Conservation (phyloP, 2,888 invertebrate genomes). For the Platypus cylindrus region DNA sequence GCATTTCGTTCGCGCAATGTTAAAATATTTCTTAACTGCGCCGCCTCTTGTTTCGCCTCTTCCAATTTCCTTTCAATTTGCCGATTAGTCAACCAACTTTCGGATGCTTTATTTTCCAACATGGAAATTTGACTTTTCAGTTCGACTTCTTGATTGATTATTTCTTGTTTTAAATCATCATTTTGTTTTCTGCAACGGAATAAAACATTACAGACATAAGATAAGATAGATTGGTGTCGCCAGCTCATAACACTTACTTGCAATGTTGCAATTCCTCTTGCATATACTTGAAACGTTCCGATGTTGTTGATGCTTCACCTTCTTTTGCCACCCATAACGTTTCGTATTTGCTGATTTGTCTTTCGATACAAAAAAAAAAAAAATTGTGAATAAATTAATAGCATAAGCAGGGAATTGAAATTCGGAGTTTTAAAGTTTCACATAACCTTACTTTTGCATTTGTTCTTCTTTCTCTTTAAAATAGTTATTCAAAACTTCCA, state of each 20-base stretch:
- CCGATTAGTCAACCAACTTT: slow-evolving; percentile 73
- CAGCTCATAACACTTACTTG: slow-evolving; percentile 46
- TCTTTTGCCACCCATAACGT: slow-evolving; percentile 67
- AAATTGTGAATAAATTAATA: background rate
- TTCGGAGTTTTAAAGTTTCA: background rate
- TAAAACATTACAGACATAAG: slow-evolving; percentile 3
- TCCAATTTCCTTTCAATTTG: slow-evolving; percentile 72
- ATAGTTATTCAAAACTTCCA: slow-evolving; percentile 77
- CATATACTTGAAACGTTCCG: slow-evolving; percentile 63
- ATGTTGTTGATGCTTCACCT: slow-evolving; percentile 68
- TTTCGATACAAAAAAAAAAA: background rate
- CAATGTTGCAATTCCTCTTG: slow-evolving; percentile 69
- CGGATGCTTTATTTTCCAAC: slow-evolving; percentile 73
- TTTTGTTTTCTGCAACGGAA: slow-evolving; percentile 38
- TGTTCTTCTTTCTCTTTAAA: slow-evolving; percentile 84
- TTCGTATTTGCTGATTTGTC: slow-evolving; percentile 65
- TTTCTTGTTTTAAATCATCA: slow-evolving; percentile 61
- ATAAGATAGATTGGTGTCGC: background rate
- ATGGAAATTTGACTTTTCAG: slow-evolving; percentile 58
- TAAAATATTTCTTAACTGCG: slow-evolving; percentile 50
- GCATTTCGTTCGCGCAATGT: slow-evolving; percentile 42
- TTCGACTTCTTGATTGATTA: slow-evolving; percentile 71
- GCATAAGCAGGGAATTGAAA: no score
- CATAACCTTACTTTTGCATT: slow-evolving; percentile 59
- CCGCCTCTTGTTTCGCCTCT: slow-evolving; percentile 61